Evolutionary conservation across 2,113 vertebrate genomes (phyloP).

Genomic region (Aleadryas rufinucha): DNA sequence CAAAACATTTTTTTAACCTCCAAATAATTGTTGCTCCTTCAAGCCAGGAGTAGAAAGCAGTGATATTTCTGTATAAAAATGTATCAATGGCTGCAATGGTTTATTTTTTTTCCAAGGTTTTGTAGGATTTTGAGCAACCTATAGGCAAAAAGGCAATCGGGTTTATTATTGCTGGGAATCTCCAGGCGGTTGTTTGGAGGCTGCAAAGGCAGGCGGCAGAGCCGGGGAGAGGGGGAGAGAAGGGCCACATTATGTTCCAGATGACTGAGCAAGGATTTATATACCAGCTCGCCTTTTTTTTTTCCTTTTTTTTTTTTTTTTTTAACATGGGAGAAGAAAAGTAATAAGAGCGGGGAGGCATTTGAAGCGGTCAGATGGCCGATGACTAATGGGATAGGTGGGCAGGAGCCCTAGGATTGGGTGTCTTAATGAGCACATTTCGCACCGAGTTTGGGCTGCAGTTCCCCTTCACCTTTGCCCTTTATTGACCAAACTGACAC

Average conservation of each 20-base stretch:
- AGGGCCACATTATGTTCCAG: constrained; percentile 78
- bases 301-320: background rate
- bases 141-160: constrained; percentile 81
- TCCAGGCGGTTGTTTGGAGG: constrained; percentile 80
- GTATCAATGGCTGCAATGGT: constrained; percentile 6
- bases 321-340: constrained; percentile 74
- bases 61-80: constrained; percentile 27
- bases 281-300: constrained; percentile 69
- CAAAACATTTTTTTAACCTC: constrained; percentile 30
- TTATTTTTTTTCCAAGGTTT: constrained; percentile 15
- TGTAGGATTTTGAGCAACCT: constrained; percentile 74
- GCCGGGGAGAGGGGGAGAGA: constrained; percentile 57
- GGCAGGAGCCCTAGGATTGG: constrained; percentile 85
- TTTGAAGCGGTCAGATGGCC: constrained; percentile 76
- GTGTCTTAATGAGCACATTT: constrained; percentile 93
- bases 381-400: constrained; percentile 89
- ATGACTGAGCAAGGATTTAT: constrained; percentile 81
- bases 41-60: background rate
- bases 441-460: constrained; percentile 83
- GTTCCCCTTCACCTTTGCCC: constrained; percentile 91
- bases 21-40: constrained; percentile 10
- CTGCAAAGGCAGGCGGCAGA: constrained; percentile 76
- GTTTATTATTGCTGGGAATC: constrained; percentile 85
- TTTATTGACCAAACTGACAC: constrained; percentile 97
- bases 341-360: constrained; percentile 76